Percentiles rank a stretch among this genome's conserved stretches.
These are phyloP conservation scores for Drosophila rubida DNA, from an alignment of 2,888 invertebrate genomes.

Conservation along the genomic window DNA sequence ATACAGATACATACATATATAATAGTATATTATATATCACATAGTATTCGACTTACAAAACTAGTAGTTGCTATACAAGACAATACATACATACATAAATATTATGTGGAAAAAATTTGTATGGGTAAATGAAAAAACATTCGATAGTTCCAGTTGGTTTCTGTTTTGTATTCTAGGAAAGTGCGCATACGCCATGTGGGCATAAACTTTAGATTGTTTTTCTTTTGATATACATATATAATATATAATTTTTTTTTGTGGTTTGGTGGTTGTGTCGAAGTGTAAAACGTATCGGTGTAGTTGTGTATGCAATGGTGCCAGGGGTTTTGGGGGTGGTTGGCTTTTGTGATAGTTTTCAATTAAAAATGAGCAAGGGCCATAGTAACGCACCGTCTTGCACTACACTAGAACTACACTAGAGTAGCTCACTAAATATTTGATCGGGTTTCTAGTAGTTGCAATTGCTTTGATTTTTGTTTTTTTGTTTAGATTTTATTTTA, in stretches of 20 bases:
- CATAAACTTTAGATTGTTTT: constrained; percentile 43
- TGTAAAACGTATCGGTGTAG: constrained; percentile 30
- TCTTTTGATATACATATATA: constrained; percentile 6
- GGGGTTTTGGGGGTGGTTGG: constrained; percentile 8
- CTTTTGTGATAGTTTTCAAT: constrained; percentile 19
- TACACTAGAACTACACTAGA: constrained; percentile 27
- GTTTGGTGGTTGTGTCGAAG: constrained; percentile 26
- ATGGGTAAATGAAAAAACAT: constrained; percentile 59
- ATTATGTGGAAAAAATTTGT: constrained; percentile 8
- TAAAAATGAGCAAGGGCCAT: constrained; percentile 58
- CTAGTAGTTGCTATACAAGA: constrained; percentile 53
- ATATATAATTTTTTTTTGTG: not conserved
- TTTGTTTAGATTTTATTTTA: not conserved
- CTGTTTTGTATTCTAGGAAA: constrained; percentile 17
- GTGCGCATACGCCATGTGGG: constrained; percentile 56
- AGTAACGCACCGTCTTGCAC: constrained; percentile 55
- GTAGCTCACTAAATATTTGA: constrained; percentile 39
- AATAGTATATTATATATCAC: constrained; percentile 27
- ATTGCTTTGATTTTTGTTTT: constrained; percentile 29
- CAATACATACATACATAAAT: constrained; percentile 30
- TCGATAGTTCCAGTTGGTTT: constrained; percentile 41
- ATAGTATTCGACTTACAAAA: constrained; percentile 34
- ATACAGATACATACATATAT: constrained; percentile 29
- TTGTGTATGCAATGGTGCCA: constrained; percentile 46
- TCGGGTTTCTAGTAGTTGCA: constrained; percentile 33